Evolutionary conservation across 2,113 vertebrate species (phyloP).

Genomic region (Engraulis encrasicolus): DNA sequence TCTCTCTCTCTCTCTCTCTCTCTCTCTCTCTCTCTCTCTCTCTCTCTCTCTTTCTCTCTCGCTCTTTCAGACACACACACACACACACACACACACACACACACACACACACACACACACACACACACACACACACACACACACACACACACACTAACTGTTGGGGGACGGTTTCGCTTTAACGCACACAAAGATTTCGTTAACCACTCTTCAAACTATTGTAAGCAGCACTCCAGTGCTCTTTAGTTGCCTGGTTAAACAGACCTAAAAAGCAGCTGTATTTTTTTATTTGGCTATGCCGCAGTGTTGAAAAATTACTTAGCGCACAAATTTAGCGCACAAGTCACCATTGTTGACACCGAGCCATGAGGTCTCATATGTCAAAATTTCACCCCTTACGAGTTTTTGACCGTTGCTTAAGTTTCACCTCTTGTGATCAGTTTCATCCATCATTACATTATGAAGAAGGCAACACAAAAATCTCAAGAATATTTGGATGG

Average conservation of each 20-base stretch:
- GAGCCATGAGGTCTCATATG: background rate
- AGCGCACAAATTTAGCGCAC: background rate
- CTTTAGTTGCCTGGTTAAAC: conserved; percentile 4
- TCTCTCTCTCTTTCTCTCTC: no score
- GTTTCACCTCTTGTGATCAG: background rate
- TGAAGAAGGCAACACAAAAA: background rate
- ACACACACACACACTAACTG: no score
- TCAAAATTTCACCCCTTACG: background rate
- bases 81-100: no score
- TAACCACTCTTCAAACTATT: conserved; percentile 19
- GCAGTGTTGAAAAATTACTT: background rate
- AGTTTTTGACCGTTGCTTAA: background rate
- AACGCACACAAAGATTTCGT: conserved; percentile 36
- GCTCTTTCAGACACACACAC: no score
- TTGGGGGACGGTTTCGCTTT: conserved; percentile 45
- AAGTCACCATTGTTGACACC: background rate
- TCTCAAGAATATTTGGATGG: background rate
- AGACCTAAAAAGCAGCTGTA: background rate
- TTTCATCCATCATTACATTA: background rate
- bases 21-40: no score
- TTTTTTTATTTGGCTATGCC: background rate
- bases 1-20: no score
- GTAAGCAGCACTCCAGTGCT: conserved; percentile 28
- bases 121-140: no score
- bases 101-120: no score